phyloP scores from a whole-genome alignment of 1,140 invertebrate species.

The Contarinia nasturtii region DNA sequence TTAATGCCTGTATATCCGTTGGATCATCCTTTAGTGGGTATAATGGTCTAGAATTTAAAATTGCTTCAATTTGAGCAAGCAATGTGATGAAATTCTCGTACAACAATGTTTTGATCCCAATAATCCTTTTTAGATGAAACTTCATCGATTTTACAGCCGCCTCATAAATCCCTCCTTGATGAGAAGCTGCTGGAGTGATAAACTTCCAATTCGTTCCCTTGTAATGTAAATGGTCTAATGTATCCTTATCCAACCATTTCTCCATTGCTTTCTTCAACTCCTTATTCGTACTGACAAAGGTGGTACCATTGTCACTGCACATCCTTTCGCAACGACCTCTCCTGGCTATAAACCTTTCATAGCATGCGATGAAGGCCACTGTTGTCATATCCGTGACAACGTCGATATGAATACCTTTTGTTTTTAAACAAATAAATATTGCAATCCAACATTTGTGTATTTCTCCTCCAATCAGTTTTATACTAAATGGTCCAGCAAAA shows the following conservation, averaged over 20 bases:
- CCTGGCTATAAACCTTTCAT: neutral
- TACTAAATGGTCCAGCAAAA: neutral
- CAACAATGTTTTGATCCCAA: neutral
- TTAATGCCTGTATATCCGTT: neutral
- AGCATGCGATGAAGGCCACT: neutral
- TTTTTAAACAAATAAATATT: neutral
- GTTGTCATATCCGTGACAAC: neutral
- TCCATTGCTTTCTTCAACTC: slow-evolving; percentile 2
- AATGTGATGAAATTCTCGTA: neutral
- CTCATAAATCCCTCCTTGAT: neutral
- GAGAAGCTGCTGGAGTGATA: neutral
- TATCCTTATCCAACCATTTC: neutral
- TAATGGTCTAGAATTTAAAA: neutral
- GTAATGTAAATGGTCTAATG: neutral
- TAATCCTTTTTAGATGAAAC: neutral
- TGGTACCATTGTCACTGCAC: slow-evolving; percentile 13
- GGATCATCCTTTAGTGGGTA: neutral
- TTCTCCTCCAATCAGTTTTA: too few species aligned
- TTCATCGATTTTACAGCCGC: neutral
- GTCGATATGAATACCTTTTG: neutral
- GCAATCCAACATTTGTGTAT: neutral
- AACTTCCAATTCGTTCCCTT: neutral
- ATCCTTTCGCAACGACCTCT: slow-evolving; percentile 1
- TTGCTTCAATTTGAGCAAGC: neutral
- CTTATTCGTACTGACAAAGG: slow-evolving; percentile 11